Conservation (phyloP, 1,140 invertebrate genomes). For the Pseudoatta argentina region DNA sequence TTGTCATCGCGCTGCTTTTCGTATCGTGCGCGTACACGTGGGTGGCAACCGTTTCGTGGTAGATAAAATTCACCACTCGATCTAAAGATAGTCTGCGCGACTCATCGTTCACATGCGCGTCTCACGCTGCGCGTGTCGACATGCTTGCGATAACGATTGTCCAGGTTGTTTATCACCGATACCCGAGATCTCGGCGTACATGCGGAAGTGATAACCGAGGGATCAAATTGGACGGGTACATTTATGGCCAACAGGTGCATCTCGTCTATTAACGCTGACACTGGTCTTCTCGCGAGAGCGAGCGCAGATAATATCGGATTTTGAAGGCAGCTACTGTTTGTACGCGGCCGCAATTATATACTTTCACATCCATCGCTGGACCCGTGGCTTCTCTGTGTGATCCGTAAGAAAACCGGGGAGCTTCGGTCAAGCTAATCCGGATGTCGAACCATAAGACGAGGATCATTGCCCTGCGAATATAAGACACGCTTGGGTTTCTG, state of each 20-base stretch:
- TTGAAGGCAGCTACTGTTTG: constrained; percentile 33
- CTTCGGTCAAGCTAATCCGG: not conserved
- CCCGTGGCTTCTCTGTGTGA: not conserved
- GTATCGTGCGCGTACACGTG: constrained; percentile 63
- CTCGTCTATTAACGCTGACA: constrained; percentile 24
- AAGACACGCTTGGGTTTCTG: constrained; percentile 47
- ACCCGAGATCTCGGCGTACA: constrained; percentile 2
- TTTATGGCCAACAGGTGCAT: constrained; percentile 49
- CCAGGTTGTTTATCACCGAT: constrained; percentile 37
- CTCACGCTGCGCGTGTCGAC: not conserved
- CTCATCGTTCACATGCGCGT: constrained; percentile 15
- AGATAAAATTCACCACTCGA: constrained; percentile 55
- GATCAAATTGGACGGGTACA: constrained; percentile 34
- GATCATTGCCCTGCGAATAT: constrained; percentile 64
- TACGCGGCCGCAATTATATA: not conserved
- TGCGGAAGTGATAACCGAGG: constrained; percentile 26
- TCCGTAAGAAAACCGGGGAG: not conserved
- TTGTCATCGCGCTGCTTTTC: constrained; percentile 45
- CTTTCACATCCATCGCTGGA: not conserved
- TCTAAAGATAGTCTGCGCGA: constrained; percentile 64
- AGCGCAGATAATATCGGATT: not conserved
- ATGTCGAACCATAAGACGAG: constrained; percentile 55
- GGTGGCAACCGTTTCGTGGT: constrained; percentile 38
- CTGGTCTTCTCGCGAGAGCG: not conserved
- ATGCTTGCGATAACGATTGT: constrained; percentile 39